These are phyloP conservation scores for Zingel zingel DNA, from an alignment of 2,113 vertebrate species.

Conservation along the genomic window DNA sequence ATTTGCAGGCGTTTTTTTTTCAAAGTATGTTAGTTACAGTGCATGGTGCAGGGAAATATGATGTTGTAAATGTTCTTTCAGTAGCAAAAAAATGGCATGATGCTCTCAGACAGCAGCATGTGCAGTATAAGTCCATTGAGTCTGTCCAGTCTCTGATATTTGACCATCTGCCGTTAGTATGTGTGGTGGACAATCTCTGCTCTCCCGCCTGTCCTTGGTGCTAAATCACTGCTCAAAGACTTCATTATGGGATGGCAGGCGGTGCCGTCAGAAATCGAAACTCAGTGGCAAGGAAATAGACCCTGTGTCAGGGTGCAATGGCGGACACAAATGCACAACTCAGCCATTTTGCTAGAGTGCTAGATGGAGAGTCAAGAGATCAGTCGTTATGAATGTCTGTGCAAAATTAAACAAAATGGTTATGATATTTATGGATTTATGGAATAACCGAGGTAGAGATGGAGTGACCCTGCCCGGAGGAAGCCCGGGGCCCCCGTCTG, in stretches of 20 bases:
- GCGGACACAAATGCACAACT: too few relatives aligned
- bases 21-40: too few relatives aligned
- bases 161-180: slow-evolving; percentile 60
- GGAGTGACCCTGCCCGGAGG: too few relatives aligned
- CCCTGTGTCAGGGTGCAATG: neutral
- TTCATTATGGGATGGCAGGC: slow-evolving; percentile 70
- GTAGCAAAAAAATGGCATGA: neutral
- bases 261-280: slow-evolving; percentile 63
- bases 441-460: too few relatives aligned
- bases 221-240: slow-evolving; percentile 64
- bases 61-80: slow-evolving; percentile 2
- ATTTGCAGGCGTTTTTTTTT: too few relatives aligned
- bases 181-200: slow-evolving; percentile 37
- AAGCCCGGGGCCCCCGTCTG: too few relatives aligned
- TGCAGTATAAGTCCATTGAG: slow-evolving; percentile 16
- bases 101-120: slow-evolving; percentile 12
- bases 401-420: too few relatives aligned
- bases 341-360: too few relatives aligned
- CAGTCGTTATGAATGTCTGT: too few relatives aligned
- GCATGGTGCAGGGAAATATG: neutral
- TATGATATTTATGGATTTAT: too few relatives aligned
- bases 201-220: slow-evolving; percentile 64
- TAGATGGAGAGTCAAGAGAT: too few relatives aligned
- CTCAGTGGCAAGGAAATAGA: slow-evolving; percentile 58
- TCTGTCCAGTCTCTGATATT: slow-evolving; percentile 22